These are phyloP conservation scores for Stenodera caucasica DNA, from an alignment of 2,888 invertebrate species.

Conservation along the genomic window DNA sequence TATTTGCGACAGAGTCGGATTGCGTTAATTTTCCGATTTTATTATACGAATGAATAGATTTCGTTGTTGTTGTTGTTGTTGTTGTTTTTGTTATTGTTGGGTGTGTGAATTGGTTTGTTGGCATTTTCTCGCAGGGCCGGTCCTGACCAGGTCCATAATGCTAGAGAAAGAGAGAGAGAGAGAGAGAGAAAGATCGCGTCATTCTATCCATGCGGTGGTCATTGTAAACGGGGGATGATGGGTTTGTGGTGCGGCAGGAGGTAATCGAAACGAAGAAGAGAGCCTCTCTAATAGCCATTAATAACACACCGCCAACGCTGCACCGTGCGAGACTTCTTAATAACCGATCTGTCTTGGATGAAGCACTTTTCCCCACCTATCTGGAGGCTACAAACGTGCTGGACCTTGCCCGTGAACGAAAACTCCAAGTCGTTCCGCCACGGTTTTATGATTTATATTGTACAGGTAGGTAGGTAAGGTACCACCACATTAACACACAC, in stretches of 20 bases:
- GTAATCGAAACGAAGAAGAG: conserved; percentile 34
- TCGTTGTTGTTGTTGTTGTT: not conserved
- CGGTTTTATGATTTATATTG: conserved; percentile 34
- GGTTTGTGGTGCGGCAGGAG: conserved; percentile 26
- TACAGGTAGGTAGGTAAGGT: conserved; percentile 9
- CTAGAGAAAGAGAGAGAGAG: no score
- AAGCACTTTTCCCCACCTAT: conserved; percentile 21
- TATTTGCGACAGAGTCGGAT: not conserved
- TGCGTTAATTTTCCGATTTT: no score
- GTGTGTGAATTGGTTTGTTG: not conserved
- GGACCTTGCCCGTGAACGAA: conserved; percentile 36
- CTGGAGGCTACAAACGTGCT: conserved; percentile 26
- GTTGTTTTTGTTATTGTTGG: not conserved
- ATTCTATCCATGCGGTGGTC: not conserved
- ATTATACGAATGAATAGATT: no score
- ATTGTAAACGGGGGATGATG: conserved; percentile 16
- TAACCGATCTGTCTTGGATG: conserved; percentile 47
- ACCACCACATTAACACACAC: conserved; percentile 26
- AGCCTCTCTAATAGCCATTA: conserved; percentile 49
- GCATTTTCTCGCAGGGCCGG: not conserved
- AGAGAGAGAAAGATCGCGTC: not conserved
- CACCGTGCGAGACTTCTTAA: conserved; percentile 52
- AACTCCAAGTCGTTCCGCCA: conserved; percentile 29
- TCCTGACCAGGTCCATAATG: not conserved
- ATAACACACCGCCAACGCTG: conserved; percentile 52